Evolutionary conservation across 2,113 vertebrate species (phyloP).

Genomic region (Ptilonorhynchus violaceus): DNA sequence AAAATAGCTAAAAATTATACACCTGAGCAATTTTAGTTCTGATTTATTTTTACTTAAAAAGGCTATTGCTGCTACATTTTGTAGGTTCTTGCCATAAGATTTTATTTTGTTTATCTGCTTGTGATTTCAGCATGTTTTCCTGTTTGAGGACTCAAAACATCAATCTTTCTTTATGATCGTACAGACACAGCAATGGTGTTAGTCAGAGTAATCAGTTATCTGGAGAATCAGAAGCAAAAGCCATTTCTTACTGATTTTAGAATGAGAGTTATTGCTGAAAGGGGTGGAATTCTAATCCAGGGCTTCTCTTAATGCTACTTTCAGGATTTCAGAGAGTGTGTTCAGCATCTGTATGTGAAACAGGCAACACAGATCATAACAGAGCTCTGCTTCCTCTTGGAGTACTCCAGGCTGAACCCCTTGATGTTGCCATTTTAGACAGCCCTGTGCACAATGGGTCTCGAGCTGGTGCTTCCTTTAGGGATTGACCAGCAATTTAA

Average conservation of each 20-base stretch:
- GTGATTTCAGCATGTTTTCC: neutral
- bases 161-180: neutral
- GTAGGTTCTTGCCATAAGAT: neutral
- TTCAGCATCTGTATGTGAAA: neutral
- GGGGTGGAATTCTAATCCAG: neutral
- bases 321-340: neutral
- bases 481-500: neutral
- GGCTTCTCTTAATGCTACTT: neutral
- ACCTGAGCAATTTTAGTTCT: neutral
- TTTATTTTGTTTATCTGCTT: neutral
- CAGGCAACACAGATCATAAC: rapidly evolving
- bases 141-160: neutral
- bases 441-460: neutral
- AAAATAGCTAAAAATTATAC: neutral
- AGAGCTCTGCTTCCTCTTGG: neutral
- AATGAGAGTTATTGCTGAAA: neutral
- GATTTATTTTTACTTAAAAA: neutral
- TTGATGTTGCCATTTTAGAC: neutral
- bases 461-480: neutral
- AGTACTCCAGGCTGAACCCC: neutral
- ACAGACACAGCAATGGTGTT: neutral
- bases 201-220: neutral
- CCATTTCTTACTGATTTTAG: neutral
- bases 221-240: neutral
- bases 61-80: neutral